Conservation (phyloP, 2,113 vertebrate genomes). For the Nibea albiflora region DNA sequence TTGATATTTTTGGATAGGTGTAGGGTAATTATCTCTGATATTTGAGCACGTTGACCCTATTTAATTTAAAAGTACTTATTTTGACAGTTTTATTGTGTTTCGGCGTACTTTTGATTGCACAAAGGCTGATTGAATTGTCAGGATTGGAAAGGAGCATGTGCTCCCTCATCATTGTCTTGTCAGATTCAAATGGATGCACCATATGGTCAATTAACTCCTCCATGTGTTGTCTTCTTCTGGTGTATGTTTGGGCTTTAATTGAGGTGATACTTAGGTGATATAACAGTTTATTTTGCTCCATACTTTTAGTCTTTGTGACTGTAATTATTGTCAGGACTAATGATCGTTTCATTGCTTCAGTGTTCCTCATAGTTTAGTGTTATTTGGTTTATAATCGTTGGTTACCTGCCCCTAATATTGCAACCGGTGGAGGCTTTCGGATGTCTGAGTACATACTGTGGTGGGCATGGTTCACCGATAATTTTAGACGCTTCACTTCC, state of each 20-base stretch:
- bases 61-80: not conserved
- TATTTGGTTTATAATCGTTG: not conserved
- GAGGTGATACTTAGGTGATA: not conserved
- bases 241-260: not conserved
- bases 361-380: conserved; percentile 6
- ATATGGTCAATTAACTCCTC: conserved; percentile 25
- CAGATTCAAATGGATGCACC: not conserved
- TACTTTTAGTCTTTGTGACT: not conserved
- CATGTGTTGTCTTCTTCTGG: not conserved
- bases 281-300: not conserved
- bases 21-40: not conserved
- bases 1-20: not conserved
- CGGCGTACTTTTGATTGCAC: not conserved
- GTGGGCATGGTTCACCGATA: not conserved
- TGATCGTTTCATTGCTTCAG: not conserved
- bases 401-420: not conserved
- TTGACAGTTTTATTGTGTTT: not conserved
- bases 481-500: too few relatives aligned
- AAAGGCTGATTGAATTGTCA: not conserved
- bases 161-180: conserved; percentile 10
- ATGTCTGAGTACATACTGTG: not conserved
- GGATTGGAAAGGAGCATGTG: not conserved
- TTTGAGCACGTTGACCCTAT: not conserved
- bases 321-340: not conserved
- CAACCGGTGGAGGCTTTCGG: not conserved